Conservation (phyloP, 2,888 invertebrate genomes). For the Spatulosminthurus flaviceps region DNA sequence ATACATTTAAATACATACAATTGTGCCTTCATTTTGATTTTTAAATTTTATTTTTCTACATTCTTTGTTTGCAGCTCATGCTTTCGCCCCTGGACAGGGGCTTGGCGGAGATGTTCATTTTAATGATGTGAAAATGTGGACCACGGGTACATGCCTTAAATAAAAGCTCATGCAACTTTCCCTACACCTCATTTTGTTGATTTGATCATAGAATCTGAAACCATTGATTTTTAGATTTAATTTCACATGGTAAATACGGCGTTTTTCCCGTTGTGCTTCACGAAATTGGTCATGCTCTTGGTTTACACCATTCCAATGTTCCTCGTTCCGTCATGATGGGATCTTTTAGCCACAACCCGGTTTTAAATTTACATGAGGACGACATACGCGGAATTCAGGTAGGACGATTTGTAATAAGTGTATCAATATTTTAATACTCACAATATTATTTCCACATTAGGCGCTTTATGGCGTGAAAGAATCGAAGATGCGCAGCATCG, state of each 20-base stretch:
- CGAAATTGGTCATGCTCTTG: slow-evolving; percentile 69
- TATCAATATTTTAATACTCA: not conserved
- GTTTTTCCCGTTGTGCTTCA: slow-evolving; percentile 69
- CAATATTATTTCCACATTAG: no score
- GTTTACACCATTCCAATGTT: slow-evolving; percentile 61
- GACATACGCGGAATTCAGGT: slow-evolving; percentile 56
- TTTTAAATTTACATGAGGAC: slow-evolving; percentile 57
- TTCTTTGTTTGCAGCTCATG: slow-evolving; percentile 64
- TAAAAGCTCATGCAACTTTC: no score
- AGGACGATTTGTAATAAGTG: not conserved
- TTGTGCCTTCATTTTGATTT: no score
- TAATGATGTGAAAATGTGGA: slow-evolving; percentile 67
- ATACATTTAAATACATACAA: no score
- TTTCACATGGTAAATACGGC: no score
- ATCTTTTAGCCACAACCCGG: slow-evolving; percentile 55
- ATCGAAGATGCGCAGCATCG: no score
- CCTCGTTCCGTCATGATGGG: slow-evolving; percentile 60
- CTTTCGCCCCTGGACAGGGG: slow-evolving; percentile 65
- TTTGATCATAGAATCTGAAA: no score
- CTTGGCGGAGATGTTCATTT: slow-evolving; percentile 68
- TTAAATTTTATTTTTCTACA: no score
- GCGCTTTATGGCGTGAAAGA: no score
- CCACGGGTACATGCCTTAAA: slow-evolving; percentile 55
- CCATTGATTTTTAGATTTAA: no score
- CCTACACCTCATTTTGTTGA: no score